phyloP scores from a whole-genome alignment of 35 echinoderm and acorn worm species.

The Eucidaris tribuloides region DNA sequence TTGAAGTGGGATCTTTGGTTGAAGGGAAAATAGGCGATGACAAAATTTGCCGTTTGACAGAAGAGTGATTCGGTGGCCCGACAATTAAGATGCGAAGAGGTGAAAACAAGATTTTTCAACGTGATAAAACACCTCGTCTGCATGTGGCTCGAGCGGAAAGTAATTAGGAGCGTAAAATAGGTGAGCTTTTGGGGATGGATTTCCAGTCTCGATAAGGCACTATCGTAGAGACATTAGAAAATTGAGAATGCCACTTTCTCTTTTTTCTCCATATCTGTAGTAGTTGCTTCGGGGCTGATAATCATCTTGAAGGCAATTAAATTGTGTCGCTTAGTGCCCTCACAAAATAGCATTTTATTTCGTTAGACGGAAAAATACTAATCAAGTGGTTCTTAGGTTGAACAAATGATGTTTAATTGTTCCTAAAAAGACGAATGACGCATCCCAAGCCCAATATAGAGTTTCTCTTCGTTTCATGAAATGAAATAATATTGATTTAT shows the following conservation, averaged over 20 bases:
- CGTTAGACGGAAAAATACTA: too few species aligned
- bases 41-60: constrained; percentile 19
- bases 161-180: constrained; percentile 32
- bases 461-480: too few species aligned
- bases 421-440: too few species aligned
- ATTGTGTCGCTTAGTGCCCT: constrained; percentile 28
- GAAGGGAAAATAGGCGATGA: not conserved
- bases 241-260: constrained; percentile 26
- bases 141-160: not conserved
- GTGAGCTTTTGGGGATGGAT: constrained; percentile 21
- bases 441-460: too few species aligned
- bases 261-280: not conserved
- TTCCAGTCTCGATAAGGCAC: constrained; percentile 20
- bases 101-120: constrained; percentile 36
- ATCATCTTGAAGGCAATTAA: constrained; percentile 23
- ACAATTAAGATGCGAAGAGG: constrained; percentile 40
- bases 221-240: constrained; percentile 34
- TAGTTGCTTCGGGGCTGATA: constrained; percentile 11
- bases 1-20: not conserved
- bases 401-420: too few species aligned
- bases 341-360: constrained; percentile 27
- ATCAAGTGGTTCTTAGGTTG: too few species aligned
- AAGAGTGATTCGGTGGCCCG: constrained; percentile 26
- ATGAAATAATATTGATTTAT: too few species aligned
- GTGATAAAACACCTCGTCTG: constrained; percentile 28